phyloP scores from a whole-genome alignment of 2,888 invertebrate species.

The Philereme vetulata region DNA sequence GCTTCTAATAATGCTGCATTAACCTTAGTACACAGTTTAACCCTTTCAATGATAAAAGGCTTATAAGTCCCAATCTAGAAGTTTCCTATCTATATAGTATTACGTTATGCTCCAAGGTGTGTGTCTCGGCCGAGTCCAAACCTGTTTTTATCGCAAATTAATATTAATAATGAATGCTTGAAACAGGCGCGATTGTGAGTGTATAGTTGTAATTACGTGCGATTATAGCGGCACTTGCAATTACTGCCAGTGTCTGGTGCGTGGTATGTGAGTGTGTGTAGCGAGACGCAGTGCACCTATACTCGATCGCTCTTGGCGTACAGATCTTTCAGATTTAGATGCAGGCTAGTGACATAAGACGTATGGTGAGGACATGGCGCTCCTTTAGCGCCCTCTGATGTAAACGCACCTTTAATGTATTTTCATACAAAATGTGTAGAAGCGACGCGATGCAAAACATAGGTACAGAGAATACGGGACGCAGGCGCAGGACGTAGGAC shows the following conservation, averaged over 20 bases:
- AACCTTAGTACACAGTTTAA: no score
- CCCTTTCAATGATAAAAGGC: no score
- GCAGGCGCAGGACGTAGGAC: no score
- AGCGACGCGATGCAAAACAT: no score
- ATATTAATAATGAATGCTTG: conserved; percentile 78
- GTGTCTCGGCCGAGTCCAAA: conserved; percentile 53
- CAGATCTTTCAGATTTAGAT: background rate
- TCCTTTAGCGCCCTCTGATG: no score
- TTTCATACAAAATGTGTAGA: no score
- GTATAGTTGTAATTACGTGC: conserved; percentile 78
- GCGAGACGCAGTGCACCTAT: background rate
- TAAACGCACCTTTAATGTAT: no score
- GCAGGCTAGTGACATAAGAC: background rate
- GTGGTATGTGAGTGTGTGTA: conserved; percentile 14
- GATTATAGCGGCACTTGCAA: conserved; percentile 73
- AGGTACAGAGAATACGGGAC: no score
- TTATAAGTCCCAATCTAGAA: background rate
- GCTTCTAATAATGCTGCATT: no score
- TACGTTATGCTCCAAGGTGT: conserved; percentile 19
- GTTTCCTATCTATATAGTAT: conserved; percentile 12
- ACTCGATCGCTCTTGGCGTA: no score
- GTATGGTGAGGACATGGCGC: no score
- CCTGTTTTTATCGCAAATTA: conserved; percentile 76
- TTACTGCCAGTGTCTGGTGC: conserved; percentile 66
- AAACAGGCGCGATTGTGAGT: conserved; percentile 75